These are phyloP conservation scores for Heliopora coerulea DNA, from an alignment of 92 coral and sea anemone genomes.

Conservation along the genomic window DNA sequence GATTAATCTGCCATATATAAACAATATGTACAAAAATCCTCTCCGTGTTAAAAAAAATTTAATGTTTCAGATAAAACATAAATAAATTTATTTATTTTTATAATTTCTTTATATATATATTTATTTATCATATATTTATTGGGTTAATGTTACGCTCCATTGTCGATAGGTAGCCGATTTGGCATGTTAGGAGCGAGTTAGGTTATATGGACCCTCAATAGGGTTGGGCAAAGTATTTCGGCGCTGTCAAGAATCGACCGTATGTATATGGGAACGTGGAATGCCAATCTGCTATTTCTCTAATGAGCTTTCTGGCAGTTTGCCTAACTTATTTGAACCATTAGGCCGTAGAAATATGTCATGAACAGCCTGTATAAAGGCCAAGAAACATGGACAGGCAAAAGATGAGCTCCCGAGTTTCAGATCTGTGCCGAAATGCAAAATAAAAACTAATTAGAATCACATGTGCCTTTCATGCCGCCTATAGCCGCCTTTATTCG, in stretches of 20 bases:
- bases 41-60: too few relatives aligned
- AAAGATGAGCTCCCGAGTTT: too few relatives aligned
- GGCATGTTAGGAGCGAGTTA: too few relatives aligned
- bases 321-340: background rate
- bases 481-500: conserved; percentile 20
- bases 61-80: too few relatives aligned
- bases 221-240: conserved; percentile 25
- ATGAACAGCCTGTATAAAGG: background rate
- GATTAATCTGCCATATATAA: too few relatives aligned
- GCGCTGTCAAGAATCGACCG: conserved; percentile 17
- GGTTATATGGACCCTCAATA: background rate
- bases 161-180: too few relatives aligned
- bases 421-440: background rate
- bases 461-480: conserved; percentile 32
- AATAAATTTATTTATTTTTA: too few relatives aligned
- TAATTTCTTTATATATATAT: too few relatives aligned
- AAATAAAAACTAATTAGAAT: conserved; percentile 23
- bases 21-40: too few relatives aligned
- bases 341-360: background rate
- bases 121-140: too few relatives aligned
- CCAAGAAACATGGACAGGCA: background rate
- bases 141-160: too few relatives aligned
- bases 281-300: background rate
- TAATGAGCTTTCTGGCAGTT: background rate
- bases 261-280: conserved; percentile 21